These are phyloP conservation scores for Ernsta delagoae DNA, from an alignment of 2,888 invertebrate species.

Conservation along the genomic window DNA sequence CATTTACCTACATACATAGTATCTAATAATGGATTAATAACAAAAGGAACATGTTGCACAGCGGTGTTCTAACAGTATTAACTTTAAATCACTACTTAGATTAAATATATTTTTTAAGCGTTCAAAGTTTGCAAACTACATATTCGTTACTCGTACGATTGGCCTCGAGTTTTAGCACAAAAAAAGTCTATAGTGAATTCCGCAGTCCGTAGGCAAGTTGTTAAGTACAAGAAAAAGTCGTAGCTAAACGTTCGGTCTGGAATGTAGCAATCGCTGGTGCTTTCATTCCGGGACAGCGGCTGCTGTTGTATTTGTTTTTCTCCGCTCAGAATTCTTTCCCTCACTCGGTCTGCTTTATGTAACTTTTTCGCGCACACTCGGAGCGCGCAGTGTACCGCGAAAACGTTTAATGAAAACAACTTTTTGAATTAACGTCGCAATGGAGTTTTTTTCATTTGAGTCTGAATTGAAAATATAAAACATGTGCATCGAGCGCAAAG, in stretches of 20 bases:
- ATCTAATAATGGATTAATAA: too few species aligned
- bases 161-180: not conserved
- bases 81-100: not conserved
- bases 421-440: conserved; percentile 81
- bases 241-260: conserved; percentile 60
- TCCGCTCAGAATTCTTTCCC: conserved; percentile 76
- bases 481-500: conserved; percentile 65
- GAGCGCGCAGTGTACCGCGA: conserved; percentile 62
- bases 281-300: conserved; percentile 67
- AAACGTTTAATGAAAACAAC: conserved; percentile 78
- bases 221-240: conserved; percentile 16
- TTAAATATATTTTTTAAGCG: too few species aligned
- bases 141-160: not conserved
- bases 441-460: conserved; percentile 65
- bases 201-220: conserved; percentile 1
- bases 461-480: conserved; percentile 73
- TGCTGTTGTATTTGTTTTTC: conserved; percentile 68
- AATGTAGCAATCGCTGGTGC: conserved; percentile 78
- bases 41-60: too few species aligned
- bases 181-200: not conserved
- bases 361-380: conserved; percentile 63
- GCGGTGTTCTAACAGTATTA: too few species aligned
- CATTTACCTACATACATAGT: too few species aligned
- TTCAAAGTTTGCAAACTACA: not conserved
- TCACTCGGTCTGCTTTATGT: conserved; percentile 67